Percentiles rank a stretch among this genome's conserved stretches.
Conservation (phyloP, 2,113 vertebrate species). For the Ceyx cyanopectus region DNA sequence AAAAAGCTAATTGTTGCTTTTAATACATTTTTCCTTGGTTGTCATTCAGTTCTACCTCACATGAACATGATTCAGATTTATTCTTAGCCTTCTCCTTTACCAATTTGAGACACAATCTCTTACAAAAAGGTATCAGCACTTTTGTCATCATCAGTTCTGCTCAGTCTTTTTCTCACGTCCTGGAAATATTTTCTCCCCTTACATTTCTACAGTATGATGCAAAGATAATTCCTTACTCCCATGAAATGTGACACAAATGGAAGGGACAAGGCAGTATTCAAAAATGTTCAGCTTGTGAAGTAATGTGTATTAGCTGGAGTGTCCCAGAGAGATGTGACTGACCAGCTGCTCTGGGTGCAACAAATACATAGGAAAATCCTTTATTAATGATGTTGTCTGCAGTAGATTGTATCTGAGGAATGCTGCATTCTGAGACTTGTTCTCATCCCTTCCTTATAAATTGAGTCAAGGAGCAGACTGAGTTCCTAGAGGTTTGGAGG, state of each 20-base stretch:
- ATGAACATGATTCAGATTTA: conserved; percentile 1
- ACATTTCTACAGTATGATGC: not conserved
- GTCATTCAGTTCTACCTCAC: conserved; percentile 21
- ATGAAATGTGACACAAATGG: conserved; percentile 27
- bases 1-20: conserved; percentile 2
- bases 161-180: not conserved
- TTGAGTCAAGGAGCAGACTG: not conserved
- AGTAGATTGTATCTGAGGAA: not conserved
- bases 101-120: not conserved
- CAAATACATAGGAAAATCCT: conserved; percentile 46
- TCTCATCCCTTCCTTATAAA: conserved; percentile 8
- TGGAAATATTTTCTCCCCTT: not conserved
- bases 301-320: conserved; percentile 46
- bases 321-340: conserved; percentile 32
- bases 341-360: conserved; percentile 59
- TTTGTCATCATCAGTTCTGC: not conserved
- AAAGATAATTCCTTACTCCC: not conserved
- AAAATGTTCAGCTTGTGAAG: conserved; percentile 54
- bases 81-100: not conserved
- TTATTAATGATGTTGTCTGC: conserved; percentile 47
- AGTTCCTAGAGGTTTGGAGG: not conserved
- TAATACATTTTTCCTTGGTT: conserved; percentile 22
- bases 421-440: not conserved
- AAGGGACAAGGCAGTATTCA: conserved; percentile 42
- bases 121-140: not conserved